These are phyloP conservation scores for Noctua janthe DNA, from an alignment of 2,888 invertebrate genomes.

Conservation along the genomic window DNA sequence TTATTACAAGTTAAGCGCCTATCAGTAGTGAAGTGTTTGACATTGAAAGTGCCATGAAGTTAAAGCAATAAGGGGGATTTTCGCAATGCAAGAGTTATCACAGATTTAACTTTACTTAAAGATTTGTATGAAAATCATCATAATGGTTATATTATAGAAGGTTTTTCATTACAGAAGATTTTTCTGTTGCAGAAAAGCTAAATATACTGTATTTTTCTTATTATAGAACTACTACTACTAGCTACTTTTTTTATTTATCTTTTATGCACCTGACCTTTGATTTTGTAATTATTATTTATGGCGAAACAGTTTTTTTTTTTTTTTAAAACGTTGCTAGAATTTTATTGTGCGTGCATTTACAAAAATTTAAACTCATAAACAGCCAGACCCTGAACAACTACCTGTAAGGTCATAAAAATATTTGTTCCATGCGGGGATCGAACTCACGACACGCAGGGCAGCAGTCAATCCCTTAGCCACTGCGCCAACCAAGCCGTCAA, in stretches of 20 bases:
- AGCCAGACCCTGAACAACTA: not conserved
- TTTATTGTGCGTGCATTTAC: not conserved
- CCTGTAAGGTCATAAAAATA: not conserved
- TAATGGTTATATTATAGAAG: no score
- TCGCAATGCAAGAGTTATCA: not conserved
- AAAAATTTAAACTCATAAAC: not conserved
- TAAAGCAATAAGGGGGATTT: not conserved
- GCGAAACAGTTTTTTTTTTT: no score
- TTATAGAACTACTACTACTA: not conserved
- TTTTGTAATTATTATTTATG: not conserved
- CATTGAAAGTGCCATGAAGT: not conserved
- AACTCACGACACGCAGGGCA: not conserved
- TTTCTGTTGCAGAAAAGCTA: not conserved
- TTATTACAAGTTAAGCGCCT: not conserved
- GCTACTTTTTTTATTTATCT: no score
- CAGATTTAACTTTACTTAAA: no score
- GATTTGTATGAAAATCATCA: no score
- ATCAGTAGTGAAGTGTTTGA: not conserved
- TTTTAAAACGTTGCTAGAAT: no score
- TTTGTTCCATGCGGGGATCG: not conserved
- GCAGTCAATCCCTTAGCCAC: not conserved
- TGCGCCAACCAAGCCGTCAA: no score
- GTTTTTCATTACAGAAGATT: not conserved
- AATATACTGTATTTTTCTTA: not conserved
- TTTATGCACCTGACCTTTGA: not conserved